Base-by-base conservation (phyloP, 2,113 vertebrate genomes). In the Catharus minimus region DNA sequence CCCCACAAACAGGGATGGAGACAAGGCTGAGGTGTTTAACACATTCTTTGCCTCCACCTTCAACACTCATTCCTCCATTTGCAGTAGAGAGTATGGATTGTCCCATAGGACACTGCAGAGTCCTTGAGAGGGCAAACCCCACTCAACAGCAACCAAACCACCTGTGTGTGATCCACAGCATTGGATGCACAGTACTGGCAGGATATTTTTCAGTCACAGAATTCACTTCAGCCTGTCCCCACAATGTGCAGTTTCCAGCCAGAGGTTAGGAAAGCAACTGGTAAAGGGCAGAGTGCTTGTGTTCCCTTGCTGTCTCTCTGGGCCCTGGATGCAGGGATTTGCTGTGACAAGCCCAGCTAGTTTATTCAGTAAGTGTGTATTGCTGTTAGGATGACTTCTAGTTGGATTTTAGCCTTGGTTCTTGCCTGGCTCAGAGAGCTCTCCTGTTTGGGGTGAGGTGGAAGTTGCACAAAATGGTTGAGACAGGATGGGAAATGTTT, bases 401-500 rank as follows among this genome's bases (percentile, higher is more conserved):
- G 38, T 56, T 72, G 58, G 13, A 13, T 57, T 72, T 64, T 15
- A 43, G 36, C 50, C 46, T 47, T 23, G 24, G 19, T 60, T 77
- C 10, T 56, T 78, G 46, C 41, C 66, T 43, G 46, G 33, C 56
- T 65, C 1, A 6, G 49, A 67, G 74, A 32, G 21, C 20, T 52
- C 61, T 41, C 14, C 49, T n/a, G 23, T 44, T 36, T n/a, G 36
- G 18, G 53, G 24, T 57, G 56, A 81, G 24, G 28, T 22, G 5
- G 7, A n/a, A 65, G 5, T 82, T 52, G 22, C 15, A 47, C 52
- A 66, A 44, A 65, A 14, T 0, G 1, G 21, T 77, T 0, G 10
- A 36, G 74, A 32, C 21, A 61, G 47, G 30, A 18, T 30, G 27
- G 43, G 32, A 58, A 50, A 50, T 36, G 28, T 36, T 65, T 36